Evolutionary conservation across 2,797 vertebrate genomes (phyloP).

Genomic region (Syndactyla subalaris): DNA sequence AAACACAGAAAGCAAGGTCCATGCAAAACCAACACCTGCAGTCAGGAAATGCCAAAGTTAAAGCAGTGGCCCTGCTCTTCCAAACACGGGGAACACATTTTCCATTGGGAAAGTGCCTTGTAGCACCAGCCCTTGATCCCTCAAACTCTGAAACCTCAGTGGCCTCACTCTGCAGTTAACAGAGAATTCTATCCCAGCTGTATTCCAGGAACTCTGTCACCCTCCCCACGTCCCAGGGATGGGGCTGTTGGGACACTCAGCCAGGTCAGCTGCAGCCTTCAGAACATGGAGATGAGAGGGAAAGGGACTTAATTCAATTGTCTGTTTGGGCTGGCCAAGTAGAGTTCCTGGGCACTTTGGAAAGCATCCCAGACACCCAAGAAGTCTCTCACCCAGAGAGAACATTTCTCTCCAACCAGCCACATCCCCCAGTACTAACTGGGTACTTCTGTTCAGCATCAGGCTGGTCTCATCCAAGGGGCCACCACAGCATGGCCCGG

Average conservation of each 20-base stretch:
- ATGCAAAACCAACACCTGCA: neutral
- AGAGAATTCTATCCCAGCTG: neutral
- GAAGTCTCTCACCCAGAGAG: neutral
- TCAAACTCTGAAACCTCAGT: neutral
- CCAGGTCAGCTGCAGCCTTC: neutral
- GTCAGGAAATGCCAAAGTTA: constrained; percentile 70
- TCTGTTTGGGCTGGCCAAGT: neutral
- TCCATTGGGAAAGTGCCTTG: accelerated
- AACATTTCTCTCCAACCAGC: neutral
- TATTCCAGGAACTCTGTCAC: neutral
- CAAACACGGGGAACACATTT: neutral
- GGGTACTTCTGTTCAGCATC: neutral
- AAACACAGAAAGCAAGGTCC: neutral
- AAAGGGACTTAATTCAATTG: neutral
- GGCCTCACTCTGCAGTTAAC: neutral
- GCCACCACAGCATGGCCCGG: neutral
- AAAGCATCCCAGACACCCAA: neutral
- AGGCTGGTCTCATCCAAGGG: neutral
- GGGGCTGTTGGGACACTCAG: accelerated
- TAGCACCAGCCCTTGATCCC: neutral
- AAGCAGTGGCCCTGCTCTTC: neutral
- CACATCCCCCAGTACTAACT: neutral
- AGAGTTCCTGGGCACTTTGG: neutral
- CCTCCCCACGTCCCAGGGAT: neutral
- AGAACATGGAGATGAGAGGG: neutral